Percentiles rank a stretch among this genome's conserved stretches.
These are phyloP conservation scores for Ophiodon elongatus DNA, from an alignment of 2,113 vertebrate species.

Conservation along the genomic window DNA sequence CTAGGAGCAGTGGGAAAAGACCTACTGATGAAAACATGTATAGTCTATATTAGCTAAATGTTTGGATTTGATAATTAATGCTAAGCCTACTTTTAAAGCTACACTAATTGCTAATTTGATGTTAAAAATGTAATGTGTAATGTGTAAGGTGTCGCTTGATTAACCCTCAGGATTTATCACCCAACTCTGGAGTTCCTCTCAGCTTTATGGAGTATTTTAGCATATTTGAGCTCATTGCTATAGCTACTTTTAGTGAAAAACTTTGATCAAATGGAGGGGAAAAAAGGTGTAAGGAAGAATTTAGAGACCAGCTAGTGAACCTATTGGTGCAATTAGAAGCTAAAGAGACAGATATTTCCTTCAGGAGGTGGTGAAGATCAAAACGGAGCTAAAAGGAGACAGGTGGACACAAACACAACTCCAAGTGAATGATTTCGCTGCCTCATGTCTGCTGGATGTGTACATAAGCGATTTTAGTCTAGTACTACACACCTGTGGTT, in stretches of 20 bases:
- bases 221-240: not conserved
- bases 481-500: not conserved
- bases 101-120: not conserved
- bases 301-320: not conserved
- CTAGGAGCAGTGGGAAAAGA: not conserved
- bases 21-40: not conserved
- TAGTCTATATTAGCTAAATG: not conserved
- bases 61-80: not conserved
- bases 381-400: too few relatives aligned
- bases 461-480: too few relatives aligned
- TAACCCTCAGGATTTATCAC: not conserved
- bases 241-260: not conserved
- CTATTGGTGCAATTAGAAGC: too few relatives aligned
- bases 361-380: too few relatives aligned
- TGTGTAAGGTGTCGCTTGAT: not conserved
- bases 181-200: not conserved
- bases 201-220: not conserved
- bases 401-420: too few relatives aligned
- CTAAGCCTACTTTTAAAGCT: not conserved
- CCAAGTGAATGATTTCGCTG: too few relatives aligned
- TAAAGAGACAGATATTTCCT: too few relatives aligned
- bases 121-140: not conserved
- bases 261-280: not conserved
- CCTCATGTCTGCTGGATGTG: too few relatives aligned
- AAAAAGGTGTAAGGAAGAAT: not conserved